These are phyloP conservation scores for Penaeus indicus DNA, from an alignment of 1,140 invertebrate species.

Conservation along the genomic window DNA sequence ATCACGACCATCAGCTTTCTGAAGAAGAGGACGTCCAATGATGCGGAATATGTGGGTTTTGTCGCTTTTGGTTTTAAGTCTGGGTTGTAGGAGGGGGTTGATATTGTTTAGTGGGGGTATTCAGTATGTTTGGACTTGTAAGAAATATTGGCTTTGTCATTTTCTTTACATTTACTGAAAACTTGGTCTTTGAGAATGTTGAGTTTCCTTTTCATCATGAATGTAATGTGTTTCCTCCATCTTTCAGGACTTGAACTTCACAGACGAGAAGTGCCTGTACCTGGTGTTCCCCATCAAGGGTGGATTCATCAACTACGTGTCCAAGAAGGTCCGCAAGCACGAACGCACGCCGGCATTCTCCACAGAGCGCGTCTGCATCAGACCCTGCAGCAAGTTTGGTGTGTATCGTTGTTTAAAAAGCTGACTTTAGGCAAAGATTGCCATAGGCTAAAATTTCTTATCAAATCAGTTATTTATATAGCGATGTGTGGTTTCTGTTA, in stretches of 20 bases:
- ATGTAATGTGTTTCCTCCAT: background rate
- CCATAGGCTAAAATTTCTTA: no score
- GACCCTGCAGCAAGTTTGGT: conserved; percentile 64
- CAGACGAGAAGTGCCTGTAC: conserved; percentile 85
- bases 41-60: conserved; percentile 70
- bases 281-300: conserved; percentile 91
- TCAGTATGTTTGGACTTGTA: background rate
- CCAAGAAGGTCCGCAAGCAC: conserved; percentile 89
- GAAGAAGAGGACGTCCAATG: conserved; percentile 82
- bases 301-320: conserved; percentile 84
- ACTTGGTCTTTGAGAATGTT: background rate
- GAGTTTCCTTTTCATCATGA: background rate
- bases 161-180: background rate
- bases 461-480: no score
- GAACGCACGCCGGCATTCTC: conserved; percentile 83
- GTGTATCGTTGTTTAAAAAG: background rate
- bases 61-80: background rate
- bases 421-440: background rate
- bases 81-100: background rate
- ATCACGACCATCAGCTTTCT: conserved; percentile 84
- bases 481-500: background rate
- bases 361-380: conserved; percentile 84
- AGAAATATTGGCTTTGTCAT: background rate
- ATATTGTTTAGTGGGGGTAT: background rate
- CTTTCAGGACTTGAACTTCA: conserved; percentile 83